Percentiles rank a stretch among this genome's conserved stretches.
phyloP scores from a whole-genome alignment of 35 echinoderm and acorn worm genomes.

The Ptychodera flava region DNA sequence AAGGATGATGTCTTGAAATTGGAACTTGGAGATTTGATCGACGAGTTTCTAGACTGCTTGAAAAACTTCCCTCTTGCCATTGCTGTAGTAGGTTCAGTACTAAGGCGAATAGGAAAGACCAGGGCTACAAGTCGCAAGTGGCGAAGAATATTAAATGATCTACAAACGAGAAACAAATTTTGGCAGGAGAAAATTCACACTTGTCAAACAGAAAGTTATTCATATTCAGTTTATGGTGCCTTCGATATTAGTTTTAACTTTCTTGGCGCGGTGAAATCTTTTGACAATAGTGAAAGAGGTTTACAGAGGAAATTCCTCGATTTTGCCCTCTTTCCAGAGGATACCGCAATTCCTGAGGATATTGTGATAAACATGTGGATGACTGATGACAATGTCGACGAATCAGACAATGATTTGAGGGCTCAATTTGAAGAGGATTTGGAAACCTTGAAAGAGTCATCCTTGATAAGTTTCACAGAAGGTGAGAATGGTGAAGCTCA shows the following conservation, averaged over 20 bases:
- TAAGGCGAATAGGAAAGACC: background rate
- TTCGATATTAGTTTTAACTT: background rate
- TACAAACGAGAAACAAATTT: background rate
- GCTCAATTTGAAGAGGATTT: background rate
- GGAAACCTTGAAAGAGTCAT: background rate
- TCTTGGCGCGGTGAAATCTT: background rate
- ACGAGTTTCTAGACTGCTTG: background rate
- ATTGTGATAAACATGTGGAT: background rate
- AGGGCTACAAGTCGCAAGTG: background rate
- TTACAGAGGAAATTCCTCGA: background rate
- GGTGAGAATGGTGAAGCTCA: background rate
- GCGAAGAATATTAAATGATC: background rate
- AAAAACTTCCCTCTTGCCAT: background rate
- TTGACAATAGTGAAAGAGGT: background rate
- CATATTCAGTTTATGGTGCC: background rate
- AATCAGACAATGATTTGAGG: background rate
- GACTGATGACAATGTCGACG: background rate
- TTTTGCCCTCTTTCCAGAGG: background rate
- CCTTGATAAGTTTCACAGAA: background rate
- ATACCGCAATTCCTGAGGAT: background rate
- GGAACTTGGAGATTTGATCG: background rate
- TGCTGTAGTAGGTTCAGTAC: background rate
- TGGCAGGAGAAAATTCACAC: background rate
- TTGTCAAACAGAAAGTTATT: slow-evolving; percentile 2
- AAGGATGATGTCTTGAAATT: background rate